Evolutionary conservation across 2,797 vertebrate genomes (phyloP).

Genomic region (Characodon lateralis): DNA sequence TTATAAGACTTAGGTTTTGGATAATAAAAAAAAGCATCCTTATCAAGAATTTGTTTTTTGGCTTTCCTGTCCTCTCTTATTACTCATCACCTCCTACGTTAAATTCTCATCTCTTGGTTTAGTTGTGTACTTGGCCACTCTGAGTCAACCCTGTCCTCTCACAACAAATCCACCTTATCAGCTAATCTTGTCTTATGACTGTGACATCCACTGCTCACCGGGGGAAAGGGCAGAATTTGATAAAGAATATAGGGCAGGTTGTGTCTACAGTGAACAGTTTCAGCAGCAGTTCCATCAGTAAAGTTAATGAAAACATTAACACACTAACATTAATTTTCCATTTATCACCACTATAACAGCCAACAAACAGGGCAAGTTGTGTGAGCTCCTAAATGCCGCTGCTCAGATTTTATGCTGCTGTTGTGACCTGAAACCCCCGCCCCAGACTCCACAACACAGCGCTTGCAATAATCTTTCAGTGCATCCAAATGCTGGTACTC

Average conservation of each 20-base stretch:
- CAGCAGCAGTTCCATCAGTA: conserved; percentile 8
- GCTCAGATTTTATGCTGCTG: conserved; percentile 25
- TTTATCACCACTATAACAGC: conserved; percentile 23
- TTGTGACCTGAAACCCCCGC: conserved; percentile 29
- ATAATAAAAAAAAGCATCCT: conserved; percentile 19
- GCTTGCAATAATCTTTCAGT: conserved; percentile 32
- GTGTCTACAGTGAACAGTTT: conserved; percentile 11
- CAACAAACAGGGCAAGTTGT: conserved; percentile 32
- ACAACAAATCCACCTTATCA: conserved; percentile 53
- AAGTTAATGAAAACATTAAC: conserved; percentile 19
- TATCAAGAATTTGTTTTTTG: conserved; percentile 7
- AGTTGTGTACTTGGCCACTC: conserved; percentile 34
- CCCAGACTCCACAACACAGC: conserved; percentile 23
- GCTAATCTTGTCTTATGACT: conserved; percentile 34
- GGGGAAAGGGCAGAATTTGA: conserved; percentile 21
- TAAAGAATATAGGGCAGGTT: conserved; percentile 13
- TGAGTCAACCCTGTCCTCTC: conserved; percentile 57
- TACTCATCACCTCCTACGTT: conserved; percentile 46
- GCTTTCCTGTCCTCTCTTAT: conserved; percentile 32
- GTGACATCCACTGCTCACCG: conserved; percentile 16
- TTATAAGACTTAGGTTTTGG: background rate
- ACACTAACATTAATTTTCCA: conserved; percentile 34
- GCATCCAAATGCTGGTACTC: conserved; percentile 24
- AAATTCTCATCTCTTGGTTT: conserved; percentile 45
- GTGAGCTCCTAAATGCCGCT: conserved; percentile 22